Base-by-base conservation (phyloP, 2,113 vertebrate species). In the Cyphomyrus discorhynchus region DNA sequence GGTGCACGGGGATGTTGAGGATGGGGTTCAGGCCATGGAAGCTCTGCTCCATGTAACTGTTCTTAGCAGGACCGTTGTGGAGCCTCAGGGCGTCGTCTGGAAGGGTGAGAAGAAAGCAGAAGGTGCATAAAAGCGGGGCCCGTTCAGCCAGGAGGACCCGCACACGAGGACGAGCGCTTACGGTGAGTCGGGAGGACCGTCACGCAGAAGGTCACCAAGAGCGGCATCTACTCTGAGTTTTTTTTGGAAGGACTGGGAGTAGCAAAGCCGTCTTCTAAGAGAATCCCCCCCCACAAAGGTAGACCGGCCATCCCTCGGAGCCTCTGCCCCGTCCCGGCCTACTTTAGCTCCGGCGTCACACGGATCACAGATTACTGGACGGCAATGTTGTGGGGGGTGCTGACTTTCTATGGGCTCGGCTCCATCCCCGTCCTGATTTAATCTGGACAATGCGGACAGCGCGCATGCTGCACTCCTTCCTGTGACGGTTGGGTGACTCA, bases 41-140 rank as follows among this genome's bases (percentile, higher is more conserved):
- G 90, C 98, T 99, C 95, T 99, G 98, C 94, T 99, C 98, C 98
- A 99, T 99, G 95, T 99, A 99, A 15, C 98, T 96, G 24, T 97
- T 98, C 94, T 97, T 98, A 0, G 92, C 94, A 0, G 98, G 98
- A 2, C 98, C 98, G 0, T 93, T 95, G 95, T 99, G 98, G 8
- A 97, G 90, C 94, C 95, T 97, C 91, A 97, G 8, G 0, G 97
- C 94, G 90, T 99, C 98, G 90, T 98, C 98, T 99, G 96, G 95
- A 95, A 77, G 35, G 53, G 93, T 2, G 39, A 24, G 24, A 53
- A 39, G 52, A 86, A 53, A 52, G 2, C 24, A 13, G 35, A 17
- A 52, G 47, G 47, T 21, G 45, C 62, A 27, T 31, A 11, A 31
- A 46, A 45, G 74, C 74, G 1, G 6, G 21, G 84, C 35, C 8